These are phyloP conservation scores for Lobophora halterata DNA, from an alignment of 2,888 invertebrate species.

Conservation along the genomic window DNA sequence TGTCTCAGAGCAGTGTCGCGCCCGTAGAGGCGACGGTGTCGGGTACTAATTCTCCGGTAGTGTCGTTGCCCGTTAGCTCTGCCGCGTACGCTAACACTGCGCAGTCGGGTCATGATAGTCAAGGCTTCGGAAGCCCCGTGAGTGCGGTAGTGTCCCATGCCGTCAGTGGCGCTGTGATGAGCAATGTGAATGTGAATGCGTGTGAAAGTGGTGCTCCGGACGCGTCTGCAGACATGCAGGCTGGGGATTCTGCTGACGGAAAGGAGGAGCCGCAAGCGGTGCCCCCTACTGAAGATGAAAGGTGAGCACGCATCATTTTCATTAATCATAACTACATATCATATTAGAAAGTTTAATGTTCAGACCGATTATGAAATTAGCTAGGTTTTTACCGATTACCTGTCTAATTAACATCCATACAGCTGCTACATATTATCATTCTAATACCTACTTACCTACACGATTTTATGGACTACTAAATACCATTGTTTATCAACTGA, in stretches of 20 bases:
- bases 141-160: slow-evolving; percentile 77
- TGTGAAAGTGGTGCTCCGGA: slow-evolving; percentile 74
- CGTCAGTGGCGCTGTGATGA: slow-evolving; percentile 68
- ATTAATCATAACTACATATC: background rate
- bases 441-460: slow-evolving; percentile 18
- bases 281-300: slow-evolving; percentile 73
- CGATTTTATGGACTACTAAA: slow-evolving; percentile 11
- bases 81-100: slow-evolving; percentile 59
- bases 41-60: slow-evolving; percentile 76
- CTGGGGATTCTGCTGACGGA: slow-evolving; percentile 65
- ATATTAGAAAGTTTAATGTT: no score
- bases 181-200: slow-evolving; percentile 74
- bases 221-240: slow-evolving; percentile 57
- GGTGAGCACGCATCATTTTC: slow-evolving; percentile 51
- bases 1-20: slow-evolving; percentile 76
- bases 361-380: no score
- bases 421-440: slow-evolving; percentile 10
- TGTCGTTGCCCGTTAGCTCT: slow-evolving; percentile 72
- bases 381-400: slow-evolving; percentile 5
- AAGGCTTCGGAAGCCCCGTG: slow-evolving; percentile 77
- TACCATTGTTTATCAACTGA: slow-evolving; percentile 23
- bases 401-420: slow-evolving; percentile 2
- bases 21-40: slow-evolving; percentile 71
- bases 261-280: slow-evolving; percentile 66
- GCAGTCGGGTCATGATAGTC: slow-evolving; percentile 67